These are phyloP conservation scores for Neoascia interrupta DNA, from an alignment of 2,888 invertebrate species.

Conservation along the genomic window DNA sequence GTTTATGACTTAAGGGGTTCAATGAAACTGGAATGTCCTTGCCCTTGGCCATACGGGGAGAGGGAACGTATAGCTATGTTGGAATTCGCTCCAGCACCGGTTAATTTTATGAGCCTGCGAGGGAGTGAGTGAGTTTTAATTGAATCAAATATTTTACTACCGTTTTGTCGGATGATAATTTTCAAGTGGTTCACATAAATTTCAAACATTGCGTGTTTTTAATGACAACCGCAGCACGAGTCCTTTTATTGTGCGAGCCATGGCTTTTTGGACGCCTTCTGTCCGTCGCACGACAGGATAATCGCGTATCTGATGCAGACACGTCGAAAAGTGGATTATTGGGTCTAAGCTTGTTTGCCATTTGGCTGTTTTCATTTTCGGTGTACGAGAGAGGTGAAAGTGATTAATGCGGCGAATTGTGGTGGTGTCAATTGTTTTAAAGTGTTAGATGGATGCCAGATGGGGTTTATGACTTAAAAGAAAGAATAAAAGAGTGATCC, in stretches of 20 bases:
- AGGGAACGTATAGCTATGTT: neutral
- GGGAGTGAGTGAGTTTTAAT: conserved; percentile 44
- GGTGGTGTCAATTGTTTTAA: neutral
- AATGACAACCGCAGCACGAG: conserved; percentile 18
- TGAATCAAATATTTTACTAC: conserved; percentile 30
- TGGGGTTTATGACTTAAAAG: conserved; percentile 1
- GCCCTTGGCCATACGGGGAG: too few relatives aligned
- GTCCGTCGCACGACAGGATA: conserved; percentile 4
- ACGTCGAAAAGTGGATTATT: conserved; percentile 22
- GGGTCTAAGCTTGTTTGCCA: neutral
- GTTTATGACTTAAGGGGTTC: too few relatives aligned
- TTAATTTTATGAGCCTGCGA: conserved; percentile 25
- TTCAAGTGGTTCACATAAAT: conserved; percentile 28
- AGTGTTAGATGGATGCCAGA: conserved; percentile 3
- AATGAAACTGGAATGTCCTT: too few relatives aligned
- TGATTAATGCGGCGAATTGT: conserved; percentile 23
- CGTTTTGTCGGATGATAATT: conserved; percentile 21
- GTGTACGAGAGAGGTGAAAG: conserved; percentile 18
- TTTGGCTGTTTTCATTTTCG: conserved; percentile 26
- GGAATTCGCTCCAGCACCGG: neutral
- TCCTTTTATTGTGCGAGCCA: neutral
- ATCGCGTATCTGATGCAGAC: conserved; percentile 39
- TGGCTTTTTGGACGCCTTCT: conserved; percentile 2
- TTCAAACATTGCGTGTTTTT: conserved; percentile 14
- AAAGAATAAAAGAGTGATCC: too few relatives aligned